These are phyloP conservation scores for Parauchenoglanis punctatus DNA, from an alignment of 2,797 vertebrate genomes.

Conservation along the genomic window DNA sequence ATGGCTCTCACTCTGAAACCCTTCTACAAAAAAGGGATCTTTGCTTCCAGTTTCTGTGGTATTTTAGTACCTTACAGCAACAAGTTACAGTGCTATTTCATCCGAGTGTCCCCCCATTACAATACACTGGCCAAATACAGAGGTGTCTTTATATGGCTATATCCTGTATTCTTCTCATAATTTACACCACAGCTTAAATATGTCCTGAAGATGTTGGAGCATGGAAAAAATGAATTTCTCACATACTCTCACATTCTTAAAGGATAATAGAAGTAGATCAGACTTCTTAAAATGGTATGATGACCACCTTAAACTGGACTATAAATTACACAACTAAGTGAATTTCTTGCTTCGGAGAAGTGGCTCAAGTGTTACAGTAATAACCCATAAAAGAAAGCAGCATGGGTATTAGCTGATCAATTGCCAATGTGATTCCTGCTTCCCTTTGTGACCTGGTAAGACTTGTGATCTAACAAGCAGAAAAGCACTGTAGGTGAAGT, in stretches of 20 bases:
- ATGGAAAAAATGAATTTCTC: constrained; percentile 24
- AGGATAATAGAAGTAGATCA: constrained; percentile 43
- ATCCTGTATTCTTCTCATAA: constrained; percentile 63
- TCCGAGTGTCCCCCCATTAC: constrained; percentile 9
- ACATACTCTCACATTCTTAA: constrained; percentile 29
- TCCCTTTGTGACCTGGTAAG: constrained; percentile 38
- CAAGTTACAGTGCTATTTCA: background rate
- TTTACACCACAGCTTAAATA: constrained; percentile 34
- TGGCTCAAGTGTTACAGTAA: constrained; percentile 36
- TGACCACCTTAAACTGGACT: constrained; percentile 17
- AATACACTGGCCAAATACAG: constrained; percentile 37
- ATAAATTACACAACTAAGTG: constrained; percentile 23
- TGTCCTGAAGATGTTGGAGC: constrained; percentile 28
- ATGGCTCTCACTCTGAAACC: constrained; percentile 10
- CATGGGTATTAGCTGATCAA: constrained; percentile 26
- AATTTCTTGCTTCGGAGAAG: constrained; percentile 31
- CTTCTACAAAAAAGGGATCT: constrained; percentile 24
- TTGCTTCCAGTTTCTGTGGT: constrained; percentile 36
- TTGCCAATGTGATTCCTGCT: constrained; percentile 21
- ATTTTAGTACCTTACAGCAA: constrained; percentile 20
- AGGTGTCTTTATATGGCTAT: constrained; percentile 66
- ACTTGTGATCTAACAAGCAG: constrained; percentile 46
- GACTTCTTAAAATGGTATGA: constrained; percentile 18
- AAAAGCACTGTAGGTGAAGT: constrained; percentile 52
- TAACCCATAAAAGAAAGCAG: constrained; percentile 31